Evolutionary conservation across 1,140 invertebrate species (phyloP), one percentile per base, ranked within the genome.

Genomic region (Drosophila equinoxialis): DNA sequence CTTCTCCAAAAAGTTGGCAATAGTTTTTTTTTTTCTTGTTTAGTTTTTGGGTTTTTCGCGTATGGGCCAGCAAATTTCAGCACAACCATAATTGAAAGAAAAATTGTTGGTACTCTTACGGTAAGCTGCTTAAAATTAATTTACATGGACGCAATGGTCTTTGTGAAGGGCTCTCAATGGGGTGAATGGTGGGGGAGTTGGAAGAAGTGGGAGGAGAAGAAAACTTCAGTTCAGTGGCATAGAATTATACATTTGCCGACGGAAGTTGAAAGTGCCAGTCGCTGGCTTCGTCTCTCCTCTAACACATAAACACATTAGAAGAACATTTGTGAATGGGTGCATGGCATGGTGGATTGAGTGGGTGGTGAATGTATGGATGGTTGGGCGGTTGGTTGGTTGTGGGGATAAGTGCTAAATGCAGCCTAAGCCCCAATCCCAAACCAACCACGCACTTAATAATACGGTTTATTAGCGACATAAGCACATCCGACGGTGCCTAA

Each of bases 401-500:
- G 30, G 39, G 68, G 13, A 51, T 51, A 51, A 51, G 64, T 74
- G 79, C 74, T 76, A 65, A 65, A 64, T 68, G 61, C 58, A 68
- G 48, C 58, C 71, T 65, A 65, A 76, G 65, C 54, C 64, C 74
- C 45, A 65, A 54, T 26, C 48, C 23, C 14, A 58, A 59, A 45
- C 68, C 67, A 61, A 70, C 78, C 80, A 66, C 82, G 74, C 77
- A 89, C 84, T 89, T 89, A 89, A 89, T 89, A 89, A 89, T 89
- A 89, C 71, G 84, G 84, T 89, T 89, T 89, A 89, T 89, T 89
- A 89, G 84, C 84, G 84, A 89, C 84, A 89, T 89, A 89, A 89
- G 84, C 85, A 89, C 85, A 89, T 89, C 84, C 84, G 84, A 74
- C 80, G 73, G 73, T 83, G 79, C 63, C 73, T 55, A 54, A n/a